phyloP scores from a whole-genome alignment of 2,888 invertebrate species.

The Empis livida region DNA sequence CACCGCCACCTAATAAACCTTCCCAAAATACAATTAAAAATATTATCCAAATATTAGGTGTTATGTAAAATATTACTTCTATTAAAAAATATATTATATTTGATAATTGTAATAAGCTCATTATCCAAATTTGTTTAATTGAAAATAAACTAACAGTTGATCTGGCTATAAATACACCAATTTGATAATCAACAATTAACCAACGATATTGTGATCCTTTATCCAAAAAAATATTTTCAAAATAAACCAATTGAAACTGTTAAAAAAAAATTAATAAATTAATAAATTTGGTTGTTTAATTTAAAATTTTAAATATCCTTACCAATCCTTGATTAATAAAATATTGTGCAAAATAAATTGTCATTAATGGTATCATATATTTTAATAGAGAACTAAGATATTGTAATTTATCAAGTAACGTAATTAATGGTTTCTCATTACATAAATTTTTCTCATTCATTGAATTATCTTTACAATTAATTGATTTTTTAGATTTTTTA shows the following conservation, averaged over 20 bases:
- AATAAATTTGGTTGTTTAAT: not conserved
- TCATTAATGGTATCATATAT: slow-evolving; percentile 62
- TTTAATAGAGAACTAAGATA: slow-evolving; percentile 46
- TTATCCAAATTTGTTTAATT: slow-evolving; percentile 50
- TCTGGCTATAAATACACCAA: slow-evolving; percentile 64
- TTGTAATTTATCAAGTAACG: slow-evolving; percentile 40
- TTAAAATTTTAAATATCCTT: slow-evolving; percentile 21
- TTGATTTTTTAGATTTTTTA: too few species aligned
- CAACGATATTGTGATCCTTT: slow-evolving; percentile 53
- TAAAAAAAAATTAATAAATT: not conserved
- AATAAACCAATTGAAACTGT: slow-evolving; percentile 58
- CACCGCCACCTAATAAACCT: slow-evolving; percentile 53
- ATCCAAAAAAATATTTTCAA: slow-evolving; percentile 41
- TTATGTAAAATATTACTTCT: slow-evolving; percentile 43
- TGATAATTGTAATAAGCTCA: slow-evolving; percentile 48
- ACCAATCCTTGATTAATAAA: slow-evolving; percentile 81
- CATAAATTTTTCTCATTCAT: slow-evolving; percentile 18
- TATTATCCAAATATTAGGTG: slow-evolving; percentile 47
- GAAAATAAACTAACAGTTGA: slow-evolving; percentile 57
- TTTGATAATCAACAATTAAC: slow-evolving; percentile 63
- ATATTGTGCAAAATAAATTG: slow-evolving; percentile 74
- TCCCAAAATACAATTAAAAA: slow-evolving; percentile 49
- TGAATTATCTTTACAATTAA: not conserved
- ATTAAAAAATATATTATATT: slow-evolving; percentile 44
- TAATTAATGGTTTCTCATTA: slow-evolving; percentile 15